phyloP scores from a whole-genome alignment of 2,797 vertebrate species.

The Pseudochaenichthys georgianus region DNA sequence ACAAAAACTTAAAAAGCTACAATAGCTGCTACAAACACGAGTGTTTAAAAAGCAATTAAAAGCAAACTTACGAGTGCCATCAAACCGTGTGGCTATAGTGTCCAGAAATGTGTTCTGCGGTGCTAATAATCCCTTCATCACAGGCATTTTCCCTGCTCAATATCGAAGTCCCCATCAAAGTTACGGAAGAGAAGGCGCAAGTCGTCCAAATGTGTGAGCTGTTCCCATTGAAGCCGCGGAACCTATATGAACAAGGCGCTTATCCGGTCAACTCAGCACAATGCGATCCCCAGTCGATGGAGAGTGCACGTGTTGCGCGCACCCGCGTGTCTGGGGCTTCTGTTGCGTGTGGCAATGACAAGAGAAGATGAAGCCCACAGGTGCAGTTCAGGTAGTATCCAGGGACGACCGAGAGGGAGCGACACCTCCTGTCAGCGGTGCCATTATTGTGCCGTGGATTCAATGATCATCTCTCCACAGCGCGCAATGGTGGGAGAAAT shows the following conservation, averaged over 20 bases:
- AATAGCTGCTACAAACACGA: background rate
- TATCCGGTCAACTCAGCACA: constrained; percentile 71
- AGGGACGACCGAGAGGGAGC: constrained; percentile 48
- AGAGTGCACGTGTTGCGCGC: constrained; percentile 68
- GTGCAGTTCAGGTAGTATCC: constrained; percentile 78
- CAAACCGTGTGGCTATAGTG: constrained; percentile 98
- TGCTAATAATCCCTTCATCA: constrained; percentile 99
- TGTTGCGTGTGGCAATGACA: constrained; percentile 55
- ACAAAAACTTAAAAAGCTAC: background rate
- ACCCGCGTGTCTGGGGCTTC: constrained; percentile 43
- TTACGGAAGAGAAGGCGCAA: constrained; percentile 67
- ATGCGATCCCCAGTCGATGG: constrained; percentile 48
- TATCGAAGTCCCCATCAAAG: constrained; percentile 97
- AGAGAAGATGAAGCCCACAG: constrained; percentile 71
- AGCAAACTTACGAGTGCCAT: constrained; percentile 98
- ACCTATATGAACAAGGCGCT: constrained; percentile 40
- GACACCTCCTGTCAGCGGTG: constrained; percentile 66
- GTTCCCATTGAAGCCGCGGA: constrained; percentile 56
- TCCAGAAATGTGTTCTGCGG: constrained; percentile 99
- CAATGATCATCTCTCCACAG: constrained; percentile 69
- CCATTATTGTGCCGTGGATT: constrained; percentile 61
- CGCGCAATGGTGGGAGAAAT: constrained; percentile 48
- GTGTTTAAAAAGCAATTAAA: constrained; percentile 28
- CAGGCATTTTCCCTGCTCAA: constrained; percentile 95
- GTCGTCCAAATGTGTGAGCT: constrained; percentile 63